Evolutionary conservation across 2,797 vertebrate species (phyloP).

Genomic region (Thamnophis elegans): DNA sequence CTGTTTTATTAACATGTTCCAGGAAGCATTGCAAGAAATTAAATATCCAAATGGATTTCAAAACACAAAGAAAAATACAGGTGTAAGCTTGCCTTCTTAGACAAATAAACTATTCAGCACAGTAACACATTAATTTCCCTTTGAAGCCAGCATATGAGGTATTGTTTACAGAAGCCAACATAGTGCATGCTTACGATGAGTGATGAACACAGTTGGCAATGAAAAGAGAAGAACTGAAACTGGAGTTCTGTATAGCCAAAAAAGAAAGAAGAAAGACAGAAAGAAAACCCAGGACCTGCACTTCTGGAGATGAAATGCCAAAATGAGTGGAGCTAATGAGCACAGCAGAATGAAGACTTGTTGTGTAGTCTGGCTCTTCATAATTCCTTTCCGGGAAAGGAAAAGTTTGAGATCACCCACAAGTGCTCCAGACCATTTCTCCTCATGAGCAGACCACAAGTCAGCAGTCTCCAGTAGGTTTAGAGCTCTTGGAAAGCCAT

Average conservation of each 20-base stretch:
- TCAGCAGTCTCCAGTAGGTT: not conserved
- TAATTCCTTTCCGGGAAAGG: not conserved
- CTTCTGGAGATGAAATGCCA: not conserved
- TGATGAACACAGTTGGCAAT: constrained; percentile 3
- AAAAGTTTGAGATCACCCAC: not conserved
- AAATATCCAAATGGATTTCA: constrained; percentile 51
- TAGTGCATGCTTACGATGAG: not conserved
- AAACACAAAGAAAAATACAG: constrained; percentile 41
- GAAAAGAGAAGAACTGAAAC: not conserved
- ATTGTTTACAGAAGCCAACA: constrained; percentile 36
- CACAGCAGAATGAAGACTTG: not conserved
- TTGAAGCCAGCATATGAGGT: constrained; percentile 44
- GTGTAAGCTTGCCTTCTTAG: constrained; percentile 38
- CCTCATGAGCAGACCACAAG: not conserved
- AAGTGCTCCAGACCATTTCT: not conserved
- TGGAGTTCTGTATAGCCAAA: not conserved
- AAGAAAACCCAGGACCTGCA: not conserved
- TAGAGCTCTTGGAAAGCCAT: not conserved
- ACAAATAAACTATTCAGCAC: constrained; percentile 47
- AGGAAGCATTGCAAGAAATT: constrained; percentile 46
- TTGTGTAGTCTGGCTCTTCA: not conserved
- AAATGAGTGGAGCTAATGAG: not conserved
- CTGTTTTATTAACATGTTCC: constrained; percentile 48
- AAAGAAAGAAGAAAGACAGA: not conserved
- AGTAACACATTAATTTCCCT: constrained; percentile 48